Percentiles rank a stretch among this genome's conserved stretches.
These are phyloP conservation scores for human DNA, from an alignment of 2,113 vertebrate genomes.

Conservation along the genomic window GRCh38 chr6:40615001-40615500, in stretches of 20 bases:
- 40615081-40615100: slow-evolving; percentile 24
- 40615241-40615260: neutral
- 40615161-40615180: neutral
- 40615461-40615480: neutral
- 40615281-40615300: slow-evolving; percentile 9
- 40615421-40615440: neutral
- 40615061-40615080: slow-evolving; percentile 34
- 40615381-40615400: slow-evolving; percentile 4
- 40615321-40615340: neutral
- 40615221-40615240: neutral
- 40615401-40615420: neutral
- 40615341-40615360: neutral
- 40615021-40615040: neutral
- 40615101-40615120: slow-evolving; percentile 43
- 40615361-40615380: neutral
- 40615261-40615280: neutral
- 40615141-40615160: neutral
- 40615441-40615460: neutral
- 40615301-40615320: neutral
- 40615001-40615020: neutral
- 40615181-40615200: neutral
- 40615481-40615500: neutral
- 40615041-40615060: slow-evolving; percentile 33
- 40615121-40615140: slow-evolving; percentile 31
- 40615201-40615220: neutral